Evolutionary conservation across 1,140 invertebrate species (phyloP).

Genomic region (Pseudomyrmex concolor): DNA sequence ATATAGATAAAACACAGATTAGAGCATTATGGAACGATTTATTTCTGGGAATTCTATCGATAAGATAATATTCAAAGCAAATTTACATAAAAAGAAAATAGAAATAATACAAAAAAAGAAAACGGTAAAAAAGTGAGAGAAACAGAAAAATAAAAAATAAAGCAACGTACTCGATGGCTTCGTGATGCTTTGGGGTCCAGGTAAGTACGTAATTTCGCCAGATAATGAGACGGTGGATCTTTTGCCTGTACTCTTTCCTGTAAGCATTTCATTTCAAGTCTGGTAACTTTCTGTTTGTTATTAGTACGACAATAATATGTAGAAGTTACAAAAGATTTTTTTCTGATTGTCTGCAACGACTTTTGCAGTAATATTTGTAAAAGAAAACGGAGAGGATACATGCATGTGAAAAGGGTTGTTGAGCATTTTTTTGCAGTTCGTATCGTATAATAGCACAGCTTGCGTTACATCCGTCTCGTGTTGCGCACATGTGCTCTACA

Average conservation of each 20-base stretch:
- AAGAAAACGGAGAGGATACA: slow-evolving; percentile 2
- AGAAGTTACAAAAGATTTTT: neutral
- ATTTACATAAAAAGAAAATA: slow-evolving; percentile 27
- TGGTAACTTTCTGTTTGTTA: neutral
- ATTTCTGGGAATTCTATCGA: neutral
- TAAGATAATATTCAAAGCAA: neutral
- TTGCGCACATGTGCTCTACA: slow-evolving; percentile 76
- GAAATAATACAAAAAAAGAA: neutral
- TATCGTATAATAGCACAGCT: slow-evolving; percentile 81
- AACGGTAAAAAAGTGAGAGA: neutral
- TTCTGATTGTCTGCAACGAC: too few species aligned
- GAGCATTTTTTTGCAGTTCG: slow-evolving; percentile 72
- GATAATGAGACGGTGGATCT: slow-evolving; percentile 97
- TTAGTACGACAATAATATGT: neutral
- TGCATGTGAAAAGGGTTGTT: slow-evolving; percentile 68
- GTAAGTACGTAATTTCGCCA: slow-evolving; percentile 96
- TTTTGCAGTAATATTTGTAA: slow-evolving; percentile 2
- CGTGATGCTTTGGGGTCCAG: slow-evolving; percentile 97
- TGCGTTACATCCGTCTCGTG: slow-evolving; percentile 83
- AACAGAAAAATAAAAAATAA: slow-evolving; percentile 52
- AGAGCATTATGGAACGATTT: too few species aligned
- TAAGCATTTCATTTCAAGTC: slow-evolving; percentile 76
- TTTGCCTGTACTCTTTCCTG: slow-evolving; percentile 98
- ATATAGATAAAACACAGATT: too few species aligned
- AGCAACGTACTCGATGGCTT: slow-evolving; percentile 93